Evolutionary conservation across 1,140 invertebrate genomes (phyloP).

Genomic region (Solenopsis fugax): DNA sequence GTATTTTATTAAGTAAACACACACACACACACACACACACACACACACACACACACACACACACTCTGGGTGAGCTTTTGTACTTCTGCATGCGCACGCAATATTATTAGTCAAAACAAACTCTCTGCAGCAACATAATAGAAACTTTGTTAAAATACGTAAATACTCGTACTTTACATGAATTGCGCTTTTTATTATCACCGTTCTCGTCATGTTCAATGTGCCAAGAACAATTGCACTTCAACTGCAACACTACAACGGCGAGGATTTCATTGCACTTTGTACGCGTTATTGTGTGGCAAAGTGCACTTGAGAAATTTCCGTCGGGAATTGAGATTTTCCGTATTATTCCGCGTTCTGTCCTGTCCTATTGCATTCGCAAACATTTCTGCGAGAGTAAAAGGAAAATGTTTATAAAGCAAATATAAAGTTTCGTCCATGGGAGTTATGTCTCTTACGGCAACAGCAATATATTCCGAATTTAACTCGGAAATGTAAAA

Average conservation of each 20-base stretch:
- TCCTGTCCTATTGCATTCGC: constrained; percentile 30
- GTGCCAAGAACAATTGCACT: constrained; percentile 40
- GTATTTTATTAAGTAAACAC: background rate
- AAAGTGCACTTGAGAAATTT: constrained; percentile 55
- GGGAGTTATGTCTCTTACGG: background rate
- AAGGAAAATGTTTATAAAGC: constrained; percentile 55
- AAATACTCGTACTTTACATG: constrained; percentile 51
- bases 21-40: too few species aligned
- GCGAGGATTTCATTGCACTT: constrained; percentile 58
- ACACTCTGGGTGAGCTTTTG: background rate
- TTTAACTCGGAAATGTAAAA: constrained; percentile 10
- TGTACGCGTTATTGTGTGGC: constrained; percentile 54
- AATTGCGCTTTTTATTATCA: constrained; percentile 41
- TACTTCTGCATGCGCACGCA: background rate
- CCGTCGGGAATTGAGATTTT: constrained; percentile 54
- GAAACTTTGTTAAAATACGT: constrained; percentile 50
- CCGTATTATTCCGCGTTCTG: constrained; percentile 36
- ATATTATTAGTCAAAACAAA: constrained; percentile 16
- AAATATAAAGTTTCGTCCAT: constrained; percentile 37
- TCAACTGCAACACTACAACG: constrained; percentile 8
- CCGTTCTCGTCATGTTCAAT: background rate
- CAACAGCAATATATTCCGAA: background rate
- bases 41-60: too few species aligned
- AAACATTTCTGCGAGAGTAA: constrained; percentile 19
- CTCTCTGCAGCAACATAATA: background rate